Evolutionary conservation across 2,797 vertebrate species (phyloP).

Genomic region (Emydoidea blandingii): DNA sequence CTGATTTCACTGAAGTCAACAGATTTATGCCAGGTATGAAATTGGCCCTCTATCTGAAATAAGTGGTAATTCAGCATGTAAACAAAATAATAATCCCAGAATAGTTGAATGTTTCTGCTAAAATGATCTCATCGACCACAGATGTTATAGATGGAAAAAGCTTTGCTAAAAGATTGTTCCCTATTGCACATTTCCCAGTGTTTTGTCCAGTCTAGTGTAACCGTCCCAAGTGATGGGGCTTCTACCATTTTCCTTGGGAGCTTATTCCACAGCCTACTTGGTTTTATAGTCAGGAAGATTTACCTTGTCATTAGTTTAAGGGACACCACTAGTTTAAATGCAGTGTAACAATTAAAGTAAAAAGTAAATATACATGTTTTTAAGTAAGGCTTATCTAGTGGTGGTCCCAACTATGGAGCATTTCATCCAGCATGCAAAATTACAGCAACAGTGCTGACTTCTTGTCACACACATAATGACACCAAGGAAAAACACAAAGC

Average conservation of each 20-base stretch:
- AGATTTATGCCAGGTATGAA: not conserved
- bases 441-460: not conserved
- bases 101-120: not conserved
- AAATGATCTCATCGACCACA: not conserved
- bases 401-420: not conserved
- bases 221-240: rapidly evolving
- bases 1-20: not conserved
- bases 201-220: not conserved
- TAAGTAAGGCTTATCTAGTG: not conserved
- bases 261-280: not conserved
- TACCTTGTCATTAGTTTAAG: not conserved
- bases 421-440: not conserved
- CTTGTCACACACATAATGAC: not conserved
- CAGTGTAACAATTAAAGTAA: not conserved
- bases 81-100: not conserved
- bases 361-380: not conserved
- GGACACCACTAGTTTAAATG: not conserved
- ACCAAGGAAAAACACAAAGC: conserved; percentile 20
- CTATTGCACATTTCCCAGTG: rapidly evolving
- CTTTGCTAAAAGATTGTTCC: not conserved
- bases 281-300: not conserved
- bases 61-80: not conserved
- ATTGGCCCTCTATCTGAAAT: not conserved
- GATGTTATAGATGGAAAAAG: not conserved
- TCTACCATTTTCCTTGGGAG: not conserved